Percentiles rank a stretch among this genome's conserved stretches.
Conservation (phyloP, 2,888 invertebrate genomes). For the Athetis lepigone region DNA sequence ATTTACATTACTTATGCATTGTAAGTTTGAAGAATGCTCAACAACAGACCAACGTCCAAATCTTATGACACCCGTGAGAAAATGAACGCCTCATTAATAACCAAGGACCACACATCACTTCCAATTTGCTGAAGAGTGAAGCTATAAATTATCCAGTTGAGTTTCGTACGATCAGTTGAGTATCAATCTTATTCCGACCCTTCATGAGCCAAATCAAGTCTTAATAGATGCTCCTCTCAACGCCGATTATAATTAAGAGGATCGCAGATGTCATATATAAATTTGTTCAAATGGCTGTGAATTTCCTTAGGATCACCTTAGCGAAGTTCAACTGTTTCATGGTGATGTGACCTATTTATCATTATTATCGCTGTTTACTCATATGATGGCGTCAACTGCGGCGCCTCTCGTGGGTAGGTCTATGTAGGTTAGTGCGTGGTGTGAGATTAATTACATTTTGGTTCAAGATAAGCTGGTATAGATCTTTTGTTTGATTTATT, state of each 20-base stretch:
- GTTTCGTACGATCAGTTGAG: conserved; percentile 41
- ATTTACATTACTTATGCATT: no score
- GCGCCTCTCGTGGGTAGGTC: conserved; percentile 73
- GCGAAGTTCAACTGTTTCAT: conserved; percentile 41
- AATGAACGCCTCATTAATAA: conserved; percentile 28
- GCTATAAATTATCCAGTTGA: conserved; percentile 52
- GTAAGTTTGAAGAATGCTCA: no score
- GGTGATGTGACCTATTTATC: conserved; percentile 75
- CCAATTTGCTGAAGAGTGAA: conserved; percentile 33
- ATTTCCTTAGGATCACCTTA: conserved; percentile 64
- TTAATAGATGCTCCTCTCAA: conserved; percentile 48
- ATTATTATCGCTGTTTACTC: conserved; percentile 71
- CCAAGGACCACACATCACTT: conserved; percentile 43
- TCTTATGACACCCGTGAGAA: conserved; percentile 29
- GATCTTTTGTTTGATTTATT: conserved; percentile 25
- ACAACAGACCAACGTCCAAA: conserved; percentile 7
- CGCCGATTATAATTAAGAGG: conserved; percentile 59
- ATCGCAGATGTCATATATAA: conserved; percentile 64
- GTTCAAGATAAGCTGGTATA: conserved; percentile 1
- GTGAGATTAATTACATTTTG: conserved; percentile 42
- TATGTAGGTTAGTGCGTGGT: conserved; percentile 67
- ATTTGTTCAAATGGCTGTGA: conserved; percentile 70
- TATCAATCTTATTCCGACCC: conserved; percentile 60
- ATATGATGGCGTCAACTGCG: conserved; percentile 81
- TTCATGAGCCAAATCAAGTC: conserved; percentile 57